Conservation (phyloP, 2,888 invertebrate genomes). For the Archips xylosteana region DNA sequence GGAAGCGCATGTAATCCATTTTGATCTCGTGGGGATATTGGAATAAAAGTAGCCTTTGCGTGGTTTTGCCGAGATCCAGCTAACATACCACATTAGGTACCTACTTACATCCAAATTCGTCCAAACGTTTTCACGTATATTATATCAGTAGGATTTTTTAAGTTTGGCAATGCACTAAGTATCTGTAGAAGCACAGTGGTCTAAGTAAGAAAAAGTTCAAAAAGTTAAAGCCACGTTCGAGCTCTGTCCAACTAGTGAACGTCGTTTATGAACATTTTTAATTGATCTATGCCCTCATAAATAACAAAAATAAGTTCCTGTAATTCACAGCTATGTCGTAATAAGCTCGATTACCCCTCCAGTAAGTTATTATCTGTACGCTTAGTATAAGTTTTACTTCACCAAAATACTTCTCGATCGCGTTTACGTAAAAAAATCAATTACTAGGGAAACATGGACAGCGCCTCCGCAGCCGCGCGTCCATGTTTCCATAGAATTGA, state of each 20-base stretch:
- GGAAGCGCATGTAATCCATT: no score
- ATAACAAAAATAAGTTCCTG: background rate
- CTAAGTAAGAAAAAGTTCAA: background rate
- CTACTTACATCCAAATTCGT: no score
- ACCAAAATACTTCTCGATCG: no score
- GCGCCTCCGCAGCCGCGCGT: no score
- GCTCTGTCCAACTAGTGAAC: background rate
- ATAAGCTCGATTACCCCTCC: background rate
- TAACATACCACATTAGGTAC: no score
- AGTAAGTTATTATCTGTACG: background rate
- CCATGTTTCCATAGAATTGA: no score
- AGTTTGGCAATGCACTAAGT: background rate
- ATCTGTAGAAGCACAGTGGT: background rate
- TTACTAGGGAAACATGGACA: no score
- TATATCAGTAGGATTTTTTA: background rate
- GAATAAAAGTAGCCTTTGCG: no score
- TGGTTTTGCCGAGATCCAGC: no score
- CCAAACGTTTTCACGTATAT: background rate
- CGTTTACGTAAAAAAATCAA: no score
- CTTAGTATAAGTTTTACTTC: no score
- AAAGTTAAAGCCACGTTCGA: background rate
- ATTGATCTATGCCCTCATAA: background rate
- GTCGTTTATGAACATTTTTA: background rate
- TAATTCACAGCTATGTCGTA: background rate
- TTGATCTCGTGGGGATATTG: no score